A percentile compares a stretch with the other conserved stretches of the same genome.
These are phyloP conservation scores for Girardinus metallicus DNA, from an alignment of 2,797 vertebrate species.

Conservation along the genomic window DNA sequence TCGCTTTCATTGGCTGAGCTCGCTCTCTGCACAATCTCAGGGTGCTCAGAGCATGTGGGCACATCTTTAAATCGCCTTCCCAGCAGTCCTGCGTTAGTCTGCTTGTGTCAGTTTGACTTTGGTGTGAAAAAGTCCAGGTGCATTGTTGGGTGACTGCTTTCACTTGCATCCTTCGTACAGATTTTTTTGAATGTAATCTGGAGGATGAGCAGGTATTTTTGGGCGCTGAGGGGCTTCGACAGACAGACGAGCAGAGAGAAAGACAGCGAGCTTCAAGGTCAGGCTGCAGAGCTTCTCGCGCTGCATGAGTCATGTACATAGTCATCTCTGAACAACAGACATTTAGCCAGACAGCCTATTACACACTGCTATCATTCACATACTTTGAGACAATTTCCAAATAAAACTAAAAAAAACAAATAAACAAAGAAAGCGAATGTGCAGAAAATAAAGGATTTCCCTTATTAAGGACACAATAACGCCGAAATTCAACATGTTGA, in stretches of 20 bases:
- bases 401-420: background rate
- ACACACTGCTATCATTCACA: conserved; percentile 68
- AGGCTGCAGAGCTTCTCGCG: conserved; percentile 65
- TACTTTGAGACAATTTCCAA: conserved; percentile 67
- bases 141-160: conserved; percentile 20
- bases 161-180: background rate
- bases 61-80: conserved; percentile 70
- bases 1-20: conserved; percentile 53
- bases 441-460: conserved; percentile 42
- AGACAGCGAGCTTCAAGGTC: conserved; percentile 77
- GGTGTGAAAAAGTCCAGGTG: conserved; percentile 24
- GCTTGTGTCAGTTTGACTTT: conserved; percentile 32
- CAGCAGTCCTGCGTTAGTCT: conserved; percentile 29
- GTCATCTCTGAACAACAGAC: conserved; percentile 76
- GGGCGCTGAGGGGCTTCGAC: conserved; percentile 51
- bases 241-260: conserved; percentile 67
- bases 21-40: conserved; percentile 42
- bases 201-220: conserved; percentile 40
- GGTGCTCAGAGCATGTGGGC: conserved; percentile 43
- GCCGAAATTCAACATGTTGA: conserved; percentile 13
- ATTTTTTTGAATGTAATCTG: conserved; percentile 30
- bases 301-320: conserved; percentile 76
- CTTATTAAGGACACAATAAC: conserved; percentile 37
- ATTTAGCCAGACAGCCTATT: conserved; percentile 73
- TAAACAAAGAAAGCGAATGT: conserved; percentile 34